phyloP scores from a whole-genome alignment of 2,888 invertebrate species.

The Epiblema foenella region DNA sequence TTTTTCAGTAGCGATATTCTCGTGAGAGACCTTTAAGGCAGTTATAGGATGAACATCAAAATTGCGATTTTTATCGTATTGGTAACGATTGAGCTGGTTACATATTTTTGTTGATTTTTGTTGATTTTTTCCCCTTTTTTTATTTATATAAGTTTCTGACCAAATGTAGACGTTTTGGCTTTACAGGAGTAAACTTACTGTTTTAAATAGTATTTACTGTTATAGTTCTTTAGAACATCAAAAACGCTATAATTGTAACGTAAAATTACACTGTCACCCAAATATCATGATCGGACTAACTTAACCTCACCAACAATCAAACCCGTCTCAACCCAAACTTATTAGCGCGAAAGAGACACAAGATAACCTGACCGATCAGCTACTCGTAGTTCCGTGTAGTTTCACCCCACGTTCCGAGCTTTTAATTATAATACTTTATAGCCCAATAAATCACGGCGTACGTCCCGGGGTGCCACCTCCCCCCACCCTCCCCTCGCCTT shows the following conservation, averaged over 20 bases:
- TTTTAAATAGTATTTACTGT: too few relatives aligned
- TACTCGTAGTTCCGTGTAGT: constrained; percentile 76
- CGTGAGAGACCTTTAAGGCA: too few relatives aligned
- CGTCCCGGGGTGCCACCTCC: constrained; percentile 73
- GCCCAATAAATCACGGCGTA: constrained; percentile 88
- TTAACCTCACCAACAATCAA: constrained; percentile 8
- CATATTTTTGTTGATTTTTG: too few relatives aligned
- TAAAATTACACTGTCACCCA: neutral
- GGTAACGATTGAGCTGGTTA: too few relatives aligned
- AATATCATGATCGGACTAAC: neutral
- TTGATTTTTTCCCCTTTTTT: too few relatives aligned
- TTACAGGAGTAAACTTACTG: too few relatives aligned
- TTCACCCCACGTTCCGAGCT: constrained; percentile 79
- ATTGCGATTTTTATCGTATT: too few relatives aligned
- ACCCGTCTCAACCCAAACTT: constrained; percentile 18
- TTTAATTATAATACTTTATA: constrained; percentile 93
- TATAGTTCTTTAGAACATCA: too few relatives aligned
- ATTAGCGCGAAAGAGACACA: constrained; percentile 39
- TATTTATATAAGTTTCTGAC: too few relatives aligned
- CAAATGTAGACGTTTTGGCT: too few relatives aligned
- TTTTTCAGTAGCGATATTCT: too few relatives aligned
- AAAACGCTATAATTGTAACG: neutral
- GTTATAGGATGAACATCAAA: too few relatives aligned
- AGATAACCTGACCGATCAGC: constrained; percentile 50
- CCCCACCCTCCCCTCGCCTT: constrained; percentile 65